Conservation (phyloP, 1,140 invertebrate genomes). For the Procambarus virginalis region DNA sequence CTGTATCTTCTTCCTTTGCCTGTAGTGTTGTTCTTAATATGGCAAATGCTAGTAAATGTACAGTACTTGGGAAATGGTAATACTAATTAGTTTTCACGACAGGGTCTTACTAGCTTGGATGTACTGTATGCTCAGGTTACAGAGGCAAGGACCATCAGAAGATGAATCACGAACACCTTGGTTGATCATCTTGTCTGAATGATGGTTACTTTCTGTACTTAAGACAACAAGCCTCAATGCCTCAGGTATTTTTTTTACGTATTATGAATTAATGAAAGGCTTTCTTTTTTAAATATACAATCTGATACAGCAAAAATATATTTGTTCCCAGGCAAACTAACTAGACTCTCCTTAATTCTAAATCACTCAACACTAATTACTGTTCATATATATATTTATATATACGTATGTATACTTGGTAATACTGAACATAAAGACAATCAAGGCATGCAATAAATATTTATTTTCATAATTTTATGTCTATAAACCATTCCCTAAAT, state of each 20-base stretch:
- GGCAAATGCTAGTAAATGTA: not conserved
- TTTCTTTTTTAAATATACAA: constrained; percentile 45
- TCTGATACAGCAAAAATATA: constrained; percentile 64
- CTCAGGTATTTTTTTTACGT: not conserved
- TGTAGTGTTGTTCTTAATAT: not conserved
- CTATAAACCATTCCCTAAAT: constrained; percentile 13
- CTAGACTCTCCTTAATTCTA: constrained; percentile 57
- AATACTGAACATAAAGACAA: constrained; percentile 60
- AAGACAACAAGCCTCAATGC: not conserved
- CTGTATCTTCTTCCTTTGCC: no score
- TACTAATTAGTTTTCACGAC: not conserved
- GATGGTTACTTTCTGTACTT: not conserved
- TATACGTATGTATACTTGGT: constrained; percentile 31
- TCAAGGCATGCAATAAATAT: constrained; percentile 63
- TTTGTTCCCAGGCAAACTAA: constrained; percentile 51
- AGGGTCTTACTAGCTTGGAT: not conserved
- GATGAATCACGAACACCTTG: not conserved
- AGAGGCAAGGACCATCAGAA: not conserved
- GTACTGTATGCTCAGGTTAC: not conserved
- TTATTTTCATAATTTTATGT: constrained; percentile 28
- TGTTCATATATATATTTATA: constrained; percentile 37
- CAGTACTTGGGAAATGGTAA: not conserved
- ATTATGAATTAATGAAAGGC: constrained; percentile 1
- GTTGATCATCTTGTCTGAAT: not conserved
- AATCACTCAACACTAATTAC: constrained; percentile 57